Evolutionary conservation across 1,140 invertebrate genomes (phyloP), one percentile per base, ranked within the genome.

Genomic region (Geopemphigus sp.): DNA sequence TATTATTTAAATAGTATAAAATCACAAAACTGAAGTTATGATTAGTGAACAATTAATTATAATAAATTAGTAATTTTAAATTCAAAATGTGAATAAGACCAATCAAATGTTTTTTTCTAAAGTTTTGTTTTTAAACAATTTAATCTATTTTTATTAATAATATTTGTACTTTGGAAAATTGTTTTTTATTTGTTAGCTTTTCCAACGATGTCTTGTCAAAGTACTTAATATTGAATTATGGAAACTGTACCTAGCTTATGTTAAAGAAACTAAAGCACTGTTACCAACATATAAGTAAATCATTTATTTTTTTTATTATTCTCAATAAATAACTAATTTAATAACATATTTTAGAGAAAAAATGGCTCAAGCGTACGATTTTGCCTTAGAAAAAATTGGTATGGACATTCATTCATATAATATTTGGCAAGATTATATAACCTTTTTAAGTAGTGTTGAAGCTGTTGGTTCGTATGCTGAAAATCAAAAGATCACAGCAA

Each of bases 351-450:
- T 66, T 86, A 98, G 97, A 84, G 97, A 99, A 86, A 99, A 98
- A 88, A 98, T 99, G 94, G 97, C 97, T 0, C 96, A 99, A 87
- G 97, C 98, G 0, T 99, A 98, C 85, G 98, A 99, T 86, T 99
- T 99, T 88, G 97, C 98, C 0, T 86, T 99, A 80, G 98, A 99
- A 81, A 99, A 99, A 87, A 98, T 99, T 84, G 98, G 98, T 3
- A 94, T 98, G 91, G 97, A 99, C 84, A 94, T 97, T 82, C 94
- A 96, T 86, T 97, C 96, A 0, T 97, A 95, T 85, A 91, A 92
- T 29, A 94, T 99, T 82, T 98, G 96, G 96, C 95, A 95, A 84
- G 98, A 99, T 85, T 99, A 99, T 84, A 94, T 99, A 0, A 92
- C 91, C 45, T 99, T 99, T 86, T 87, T 99, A n/a, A 98, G 98